Base-by-base conservation (phyloP, 1,140 invertebrate species). In the Hirudo medicinalis region DNA sequence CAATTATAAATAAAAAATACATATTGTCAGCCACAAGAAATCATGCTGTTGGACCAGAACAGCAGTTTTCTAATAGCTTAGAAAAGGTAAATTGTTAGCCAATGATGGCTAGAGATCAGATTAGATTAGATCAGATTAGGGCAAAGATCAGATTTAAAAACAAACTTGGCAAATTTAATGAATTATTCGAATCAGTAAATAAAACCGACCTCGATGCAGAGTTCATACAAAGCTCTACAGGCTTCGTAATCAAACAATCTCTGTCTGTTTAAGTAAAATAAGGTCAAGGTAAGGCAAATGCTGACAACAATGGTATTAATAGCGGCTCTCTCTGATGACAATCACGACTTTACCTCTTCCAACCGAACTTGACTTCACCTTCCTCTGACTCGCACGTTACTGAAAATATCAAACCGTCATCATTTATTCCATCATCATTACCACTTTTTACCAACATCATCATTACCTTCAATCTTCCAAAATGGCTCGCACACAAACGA, bases 401-500 rank as follows among this genome's bases (percentile, higher is more conserved):
- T 81, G 75, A n/a, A 78, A 78, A 74, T 74, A 29, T 19, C 53
- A 69, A 36, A 36, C 6, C 2, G 6, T 36, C 32, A 17, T 8
- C 11, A 49, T 49, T 49, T 49, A 49, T 13, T 1, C 43, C 43
- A 15, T 49, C 13, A 5, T 17, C 43, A 36, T 36, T 36, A 36
- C 32, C 2, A 36, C 32, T 36, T 36, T 36, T 36, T 49, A 17
- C 5, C 9, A 17, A 17, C 43, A 49, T 17, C 19, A 19, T 32
- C 9, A 11, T 54, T 19, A 74, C 73, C 71, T 72, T 25, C 67
- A 15, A 97, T 87, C 81, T 91, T 94, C 93, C 94, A 97, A 83
- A 97, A 98, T 15, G 86, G 82, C 83, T 97, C 91, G 0, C 89
- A 82, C 9, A 94, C 86, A 82, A 97, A 97, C 72, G 87, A 87